Base-by-base conservation (phyloP, 2,888 invertebrate genomes). In the Abrostola tripartita region DNA sequence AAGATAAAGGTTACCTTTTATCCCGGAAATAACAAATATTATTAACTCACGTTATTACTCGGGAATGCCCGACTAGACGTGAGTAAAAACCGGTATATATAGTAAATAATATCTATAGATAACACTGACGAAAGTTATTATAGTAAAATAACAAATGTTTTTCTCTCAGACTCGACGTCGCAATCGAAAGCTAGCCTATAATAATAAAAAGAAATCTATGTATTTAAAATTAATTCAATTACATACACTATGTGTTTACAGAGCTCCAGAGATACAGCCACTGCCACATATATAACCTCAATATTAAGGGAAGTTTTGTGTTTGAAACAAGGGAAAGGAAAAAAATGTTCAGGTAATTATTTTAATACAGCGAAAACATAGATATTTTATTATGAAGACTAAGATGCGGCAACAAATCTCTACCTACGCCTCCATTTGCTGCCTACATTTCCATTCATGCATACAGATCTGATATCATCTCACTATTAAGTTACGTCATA, bases 261-360 rank as follows among this genome's bases (percentile, higher is more conserved):
- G 96, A 94, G 86, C 73, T 92, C 95, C 57, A 94, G 95, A 84
- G 96, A 96, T 71, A 88, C 94, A 42, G 87, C 95, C 9, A 94
- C 95, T 5, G 90, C 91, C 44, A 95, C 94, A 56, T 95, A 95
- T 80, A 92, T 96, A 68, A 92, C 95, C 55, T 92, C 95, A 12
- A 95, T 96, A 81, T 81, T 96, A 64, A 95, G 95, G 82, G 96
- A 96, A 89, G 93, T 95, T 61, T 87, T 96, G 76, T 95, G 96
- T 75, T 92, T 96, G 58, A 95, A 95, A 82, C 94, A 94, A 85
- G 93, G 93, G 71, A 95, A 94, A 86, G 94, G 95, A 70, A 94
- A 94, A 81, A 93, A 93, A 84, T 88, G 89, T 78, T 89, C 93
- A 87, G 93, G 94, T 94, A 89, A 66, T 56, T 68, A 44, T 49